Base-by-base conservation (phyloP, 2,113 vertebrate genomes). In the Mionectes macconnelli region DNA sequence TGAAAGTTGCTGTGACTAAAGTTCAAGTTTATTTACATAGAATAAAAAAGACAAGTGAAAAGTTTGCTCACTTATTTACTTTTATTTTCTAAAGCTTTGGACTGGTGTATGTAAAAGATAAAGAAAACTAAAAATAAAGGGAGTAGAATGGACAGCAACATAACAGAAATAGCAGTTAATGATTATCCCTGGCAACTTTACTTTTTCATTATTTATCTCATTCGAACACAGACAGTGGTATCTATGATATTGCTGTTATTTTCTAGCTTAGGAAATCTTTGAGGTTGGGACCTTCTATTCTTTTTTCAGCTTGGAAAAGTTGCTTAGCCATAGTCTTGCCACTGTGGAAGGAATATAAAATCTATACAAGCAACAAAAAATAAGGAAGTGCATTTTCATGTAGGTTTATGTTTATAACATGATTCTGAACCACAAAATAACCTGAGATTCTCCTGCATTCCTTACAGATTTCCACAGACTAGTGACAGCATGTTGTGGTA, bases 21-120 rank as follows among this genome's bases (percentile, higher is more conserved):
- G 82, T 93, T 94, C 77, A 92, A 90, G 77, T 94, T 96, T 95
- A 91, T 94, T 94, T 95, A 87, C 2, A 5, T 6, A 76, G 80
- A 68, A 35, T 52, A 11, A 87, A 91, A 91, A 84, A 56, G 55
- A 86, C 60, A 93, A 94, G 30, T 70, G 39, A 89, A 91, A 92
- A 75, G 49, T 55, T 84, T 89, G n/a, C 63, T 90, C 45, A 35
- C 42, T 72, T 82, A 60, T 30, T 86, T 87, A 68, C 39, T 79
- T 76, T 67, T 55, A 42, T 57, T 92, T 87, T 87, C 82, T 53
- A 87, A 87, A 85, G 21, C 35, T 87, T 93, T 87, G 37, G 13
- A 84, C 14, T 0, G 0, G 22, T 60, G 87, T 44, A 31, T 68
- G n/a, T 89, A 68, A 89, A 87, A 82, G 17, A 89, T 47, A 86